phyloP scores from a whole-genome alignment of 2,888 invertebrate species.

The Andrena dorsata region DNA sequence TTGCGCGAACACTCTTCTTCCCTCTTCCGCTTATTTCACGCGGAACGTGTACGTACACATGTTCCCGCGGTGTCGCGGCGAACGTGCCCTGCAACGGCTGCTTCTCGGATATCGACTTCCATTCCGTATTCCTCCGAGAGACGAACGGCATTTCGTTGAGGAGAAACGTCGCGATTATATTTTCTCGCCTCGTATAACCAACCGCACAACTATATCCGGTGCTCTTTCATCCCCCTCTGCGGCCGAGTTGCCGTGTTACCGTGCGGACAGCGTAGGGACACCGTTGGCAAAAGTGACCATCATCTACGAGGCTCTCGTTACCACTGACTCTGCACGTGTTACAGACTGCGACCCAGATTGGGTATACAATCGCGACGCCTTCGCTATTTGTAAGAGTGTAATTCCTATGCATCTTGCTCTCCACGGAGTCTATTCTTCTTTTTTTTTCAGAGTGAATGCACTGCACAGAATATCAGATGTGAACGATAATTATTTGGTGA shows the following conservation, averaged over 20 bases:
- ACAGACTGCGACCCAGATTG: too few species aligned
- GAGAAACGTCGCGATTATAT: constrained; percentile 73
- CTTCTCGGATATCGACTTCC: constrained; percentile 70
- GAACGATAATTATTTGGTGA: too few species aligned
- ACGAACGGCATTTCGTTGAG: constrained; percentile 62
- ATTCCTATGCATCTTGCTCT: too few species aligned
- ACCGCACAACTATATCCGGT: constrained; percentile 51
- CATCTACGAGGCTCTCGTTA: too few species aligned
- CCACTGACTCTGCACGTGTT: too few species aligned
- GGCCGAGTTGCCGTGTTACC: constrained; percentile 13
- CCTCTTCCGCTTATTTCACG: constrained; percentile 24
- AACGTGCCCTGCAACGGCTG: constrained; percentile 39
- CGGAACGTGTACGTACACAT: constrained; percentile 45
- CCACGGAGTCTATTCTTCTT: too few species aligned
- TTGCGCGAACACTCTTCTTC: constrained; percentile 2
- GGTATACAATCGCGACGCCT: too few species aligned
- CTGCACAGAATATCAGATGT: too few species aligned
- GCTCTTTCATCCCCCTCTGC: constrained; percentile 44
- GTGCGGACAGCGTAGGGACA: neutral
- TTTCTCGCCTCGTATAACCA: constrained; percentile 68
- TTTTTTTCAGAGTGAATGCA: too few species aligned
- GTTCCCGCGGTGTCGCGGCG: constrained; percentile 34
- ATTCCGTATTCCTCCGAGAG: constrained; percentile 52
- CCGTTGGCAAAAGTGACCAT: too few species aligned
- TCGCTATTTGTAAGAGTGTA: too few species aligned